Percentiles rank a stretch among this genome's conserved stretches.
These are phyloP conservation scores for Imbricaverruca yamaguchii DNA, from an alignment of 2,888 invertebrate species.

Conservation along the genomic window DNA sequence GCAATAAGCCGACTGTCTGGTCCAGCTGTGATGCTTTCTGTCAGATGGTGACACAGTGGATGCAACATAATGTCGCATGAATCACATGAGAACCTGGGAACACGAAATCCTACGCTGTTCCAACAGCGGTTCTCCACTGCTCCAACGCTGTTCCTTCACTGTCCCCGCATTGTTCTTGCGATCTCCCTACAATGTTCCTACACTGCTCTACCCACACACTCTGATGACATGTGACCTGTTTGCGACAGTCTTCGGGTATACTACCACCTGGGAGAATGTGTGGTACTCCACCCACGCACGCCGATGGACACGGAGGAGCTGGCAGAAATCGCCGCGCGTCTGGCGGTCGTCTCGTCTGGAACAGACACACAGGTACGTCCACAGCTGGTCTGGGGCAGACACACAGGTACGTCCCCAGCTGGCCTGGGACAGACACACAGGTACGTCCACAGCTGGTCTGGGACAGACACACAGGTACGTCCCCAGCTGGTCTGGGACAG, in stretches of 20 bases:
- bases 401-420: background rate
- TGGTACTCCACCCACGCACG: conserved; percentile 61
- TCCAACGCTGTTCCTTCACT: too few relatives aligned
- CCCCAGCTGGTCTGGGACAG: background rate
- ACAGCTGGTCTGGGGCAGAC: background rate
- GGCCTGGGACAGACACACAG: conserved; percentile 39
- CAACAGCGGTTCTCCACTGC: too few relatives aligned
- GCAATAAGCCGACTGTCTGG: too few relatives aligned
- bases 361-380: conserved; percentile 31
- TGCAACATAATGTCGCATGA: too few relatives aligned
- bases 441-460: conserved; percentile 36
- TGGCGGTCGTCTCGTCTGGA: conserved; percentile 64
- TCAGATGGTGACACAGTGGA: too few relatives aligned
- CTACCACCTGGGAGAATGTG: conserved; percentile 89
- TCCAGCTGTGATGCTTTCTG: too few relatives aligned
- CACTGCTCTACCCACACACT: too few relatives aligned
- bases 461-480: conserved; percentile 35
- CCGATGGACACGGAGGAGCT: conserved; percentile 31
- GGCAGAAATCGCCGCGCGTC: conserved; percentile 68
- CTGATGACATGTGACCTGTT: too few relatives aligned
- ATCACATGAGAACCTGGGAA: too few relatives aligned
- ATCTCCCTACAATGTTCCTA: too few relatives aligned
- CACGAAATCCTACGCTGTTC: too few relatives aligned
- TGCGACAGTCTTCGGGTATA: conserved; percentile 62
- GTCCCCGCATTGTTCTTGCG: too few relatives aligned